Evolutionary conservation across 2,888 invertebrate genomes (phyloP).

Genomic region (Macaria notata): DNA sequence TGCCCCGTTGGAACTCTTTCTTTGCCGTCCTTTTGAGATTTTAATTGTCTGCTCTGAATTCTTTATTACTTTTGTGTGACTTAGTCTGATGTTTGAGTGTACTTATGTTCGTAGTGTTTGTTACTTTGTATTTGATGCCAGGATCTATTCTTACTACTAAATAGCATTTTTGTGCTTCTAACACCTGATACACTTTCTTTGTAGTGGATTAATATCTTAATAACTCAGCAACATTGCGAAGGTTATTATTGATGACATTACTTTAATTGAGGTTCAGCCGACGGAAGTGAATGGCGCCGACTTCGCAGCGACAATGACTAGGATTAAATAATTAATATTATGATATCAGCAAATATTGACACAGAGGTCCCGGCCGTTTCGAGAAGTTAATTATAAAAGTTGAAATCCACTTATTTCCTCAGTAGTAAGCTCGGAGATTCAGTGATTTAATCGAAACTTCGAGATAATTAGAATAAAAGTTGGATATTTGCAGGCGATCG

Average conservation of each 20-base stretch:
- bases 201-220: too few species aligned
- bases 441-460: slow-evolving; percentile 40
- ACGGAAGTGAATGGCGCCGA: slow-evolving; percentile 26
- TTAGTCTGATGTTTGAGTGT: slow-evolving; percentile 20
- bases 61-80: slow-evolving; percentile 41
- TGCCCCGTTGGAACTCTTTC: slow-evolving; percentile 67
- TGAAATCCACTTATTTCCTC: slow-evolving; percentile 23
- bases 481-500: slow-evolving; percentile 51
- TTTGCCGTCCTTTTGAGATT: slow-evolving; percentile 52
- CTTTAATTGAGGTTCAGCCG: slow-evolving; percentile 39
- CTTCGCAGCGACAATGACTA: slow-evolving; percentile 33
- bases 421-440: slow-evolving; percentile 27
- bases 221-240: too few species aligned
- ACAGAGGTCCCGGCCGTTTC: slow-evolving; percentile 21
- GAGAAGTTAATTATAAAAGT: slow-evolving; percentile 32
- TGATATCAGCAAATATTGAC: slow-evolving; percentile 35
- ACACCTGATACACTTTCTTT: too few species aligned
- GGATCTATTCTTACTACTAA: too few species aligned
- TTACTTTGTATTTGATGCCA: too few species aligned
- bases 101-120: not conserved
- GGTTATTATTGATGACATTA: slow-evolving; percentile 37
- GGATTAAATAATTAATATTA: slow-evolving; percentile 39
- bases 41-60: slow-evolving; percentile 45
- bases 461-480: slow-evolving; percentile 38
- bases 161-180: too few species aligned